A percentile compares a stretch with the other conserved stretches of the same genome.
phyloP scores from a whole-genome alignment of 2,888 invertebrate genomes.

The Hofmannophila pseudospretella region DNA sequence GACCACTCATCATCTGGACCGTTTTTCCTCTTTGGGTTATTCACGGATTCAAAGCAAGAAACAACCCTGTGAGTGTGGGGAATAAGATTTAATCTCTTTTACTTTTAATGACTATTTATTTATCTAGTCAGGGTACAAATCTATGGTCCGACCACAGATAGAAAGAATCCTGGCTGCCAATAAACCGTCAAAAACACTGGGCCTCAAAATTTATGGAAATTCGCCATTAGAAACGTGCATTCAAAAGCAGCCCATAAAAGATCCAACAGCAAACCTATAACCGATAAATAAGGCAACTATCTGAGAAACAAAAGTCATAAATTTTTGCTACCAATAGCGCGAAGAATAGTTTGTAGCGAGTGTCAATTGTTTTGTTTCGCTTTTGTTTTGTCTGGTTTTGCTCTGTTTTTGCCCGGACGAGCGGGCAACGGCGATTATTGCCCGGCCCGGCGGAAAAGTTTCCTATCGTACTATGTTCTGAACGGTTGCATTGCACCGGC shows the following conservation, averaged over 20 bases:
- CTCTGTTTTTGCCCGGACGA: slow-evolving; percentile 1
- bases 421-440: slow-evolving; percentile 11
- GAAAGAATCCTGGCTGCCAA: no score
- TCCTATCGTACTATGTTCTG: slow-evolving; percentile 6
- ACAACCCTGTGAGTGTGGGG: no score
- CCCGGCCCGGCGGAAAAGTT: slow-evolving; percentile 11
- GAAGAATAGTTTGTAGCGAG: slow-evolving; percentile 48
- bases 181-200: no score
- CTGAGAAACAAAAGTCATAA: slow-evolving; percentile 65
- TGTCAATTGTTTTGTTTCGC: slow-evolving; percentile 63
- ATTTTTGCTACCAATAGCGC: slow-evolving; percentile 52
- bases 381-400: background rate
- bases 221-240: no score
- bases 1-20: no score
- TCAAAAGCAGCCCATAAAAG: background rate
- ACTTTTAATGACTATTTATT: no score
- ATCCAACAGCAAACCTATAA: background rate
- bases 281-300: slow-evolving; percentile 38
- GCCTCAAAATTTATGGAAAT: no score
- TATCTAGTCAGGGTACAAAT: no score
- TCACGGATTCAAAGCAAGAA: no score
- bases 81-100: no score
- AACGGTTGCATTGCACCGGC: slow-evolving; percentile 6
- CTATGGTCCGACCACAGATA: no score
- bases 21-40: no score